phyloP scores from a whole-genome alignment of 2,113 vertebrate genomes.

The Ctenomys sociabilis region DNA sequence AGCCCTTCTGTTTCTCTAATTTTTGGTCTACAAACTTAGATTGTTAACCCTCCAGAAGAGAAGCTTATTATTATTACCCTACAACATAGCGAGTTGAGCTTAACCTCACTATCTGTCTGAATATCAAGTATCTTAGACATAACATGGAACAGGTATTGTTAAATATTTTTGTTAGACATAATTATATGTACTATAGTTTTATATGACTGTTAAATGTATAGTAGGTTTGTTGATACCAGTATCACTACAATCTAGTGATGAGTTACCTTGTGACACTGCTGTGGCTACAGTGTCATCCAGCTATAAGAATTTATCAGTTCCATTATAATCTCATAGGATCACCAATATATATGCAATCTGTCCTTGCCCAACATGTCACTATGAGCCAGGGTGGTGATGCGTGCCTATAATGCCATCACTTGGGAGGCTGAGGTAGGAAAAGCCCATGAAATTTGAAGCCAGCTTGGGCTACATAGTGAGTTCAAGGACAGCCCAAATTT shows the following conservation, averaged over 20 bases:
- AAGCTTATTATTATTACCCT: too few species aligned
- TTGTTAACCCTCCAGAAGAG: too few species aligned
- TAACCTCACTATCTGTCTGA: too few species aligned
- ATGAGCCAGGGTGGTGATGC: background rate
- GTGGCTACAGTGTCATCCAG: background rate
- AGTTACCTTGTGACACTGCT: background rate
- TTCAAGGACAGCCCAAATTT: background rate
- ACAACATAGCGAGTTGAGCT: too few species aligned
- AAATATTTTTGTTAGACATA: background rate
- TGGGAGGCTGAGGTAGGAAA: background rate
- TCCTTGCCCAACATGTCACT: background rate
- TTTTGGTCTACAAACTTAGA: too few species aligned
- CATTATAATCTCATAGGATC: background rate
- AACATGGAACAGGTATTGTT: too few species aligned
- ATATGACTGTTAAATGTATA: background rate
- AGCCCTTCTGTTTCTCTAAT: too few species aligned
- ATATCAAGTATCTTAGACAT: too few species aligned
- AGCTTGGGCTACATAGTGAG: background rate
- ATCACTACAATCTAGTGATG: background rate
- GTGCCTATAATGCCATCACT: background rate
- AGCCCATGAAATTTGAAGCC: background rate
- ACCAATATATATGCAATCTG: background rate
- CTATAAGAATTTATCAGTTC: background rate
- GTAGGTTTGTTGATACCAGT: background rate
- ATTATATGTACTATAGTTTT: background rate